phyloP scores from a whole-genome alignment of 1,140 invertebrate species.

The Heliconius hewitsoni region DNA sequence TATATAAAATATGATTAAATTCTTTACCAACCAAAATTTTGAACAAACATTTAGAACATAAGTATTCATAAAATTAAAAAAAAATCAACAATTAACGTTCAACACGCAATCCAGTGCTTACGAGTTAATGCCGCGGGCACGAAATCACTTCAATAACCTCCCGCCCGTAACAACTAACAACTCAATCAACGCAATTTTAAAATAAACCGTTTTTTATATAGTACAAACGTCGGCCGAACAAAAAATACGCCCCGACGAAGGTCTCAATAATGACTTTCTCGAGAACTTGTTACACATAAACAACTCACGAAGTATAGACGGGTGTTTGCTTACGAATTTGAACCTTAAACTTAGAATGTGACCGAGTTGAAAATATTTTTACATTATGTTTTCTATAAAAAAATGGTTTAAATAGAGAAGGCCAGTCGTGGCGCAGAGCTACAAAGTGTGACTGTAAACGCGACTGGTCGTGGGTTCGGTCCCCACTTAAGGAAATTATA shows the following conservation, averaged over 20 bases:
- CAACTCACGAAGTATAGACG: constrained; percentile 35
- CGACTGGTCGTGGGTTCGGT: no score
- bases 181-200: constrained; percentile 79
- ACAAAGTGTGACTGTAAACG: no score
- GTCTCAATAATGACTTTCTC: constrained; percentile 77
- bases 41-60: constrained; percentile 6
- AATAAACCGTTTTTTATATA: constrained; percentile 72
- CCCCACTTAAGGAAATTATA: no score
- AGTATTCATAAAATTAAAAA: constrained; percentile 14
- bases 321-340: constrained; percentile 34
- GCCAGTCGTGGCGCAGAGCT: no score
- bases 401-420: no score
- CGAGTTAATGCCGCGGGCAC: constrained; percentile 56
- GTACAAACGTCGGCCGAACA: constrained; percentile 60
- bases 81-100: constrained; percentile 15
- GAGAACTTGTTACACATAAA: constrained; percentile 63
- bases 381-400: neutral
- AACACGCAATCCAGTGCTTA: constrained; percentile 52
- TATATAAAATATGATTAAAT: no score
- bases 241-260: constrained; percentile 65
- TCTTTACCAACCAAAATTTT: neutral
- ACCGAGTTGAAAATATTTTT: neutral
- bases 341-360: constrained; percentile 31
- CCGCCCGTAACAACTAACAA: constrained; percentile 55
- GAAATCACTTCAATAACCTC: constrained; percentile 59